Base-by-base conservation (phyloP, 2,113 vertebrate species). In the Antennarius striatus region DNA sequence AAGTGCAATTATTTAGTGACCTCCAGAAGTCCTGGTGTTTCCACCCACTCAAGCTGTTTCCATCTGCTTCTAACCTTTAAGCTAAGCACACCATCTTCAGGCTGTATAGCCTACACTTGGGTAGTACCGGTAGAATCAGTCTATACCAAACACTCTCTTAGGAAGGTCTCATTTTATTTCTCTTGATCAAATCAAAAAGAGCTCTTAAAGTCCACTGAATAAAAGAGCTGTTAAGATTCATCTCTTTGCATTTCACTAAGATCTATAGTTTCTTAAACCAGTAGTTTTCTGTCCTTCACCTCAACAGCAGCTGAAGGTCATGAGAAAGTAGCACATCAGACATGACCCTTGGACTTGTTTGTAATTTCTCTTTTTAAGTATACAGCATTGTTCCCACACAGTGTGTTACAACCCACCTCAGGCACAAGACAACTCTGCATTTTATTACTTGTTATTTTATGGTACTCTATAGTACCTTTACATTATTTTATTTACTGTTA, bases 251-350 rank as follows among this genome's bases (percentile, higher is more conserved):
- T 40, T 40, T 22, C 22, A 22, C 22, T 1, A 22, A 22, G 22
- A 22, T 40, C 39, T 40, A 6, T 40, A 6, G 10, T 40, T 40
- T 40, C 39, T 40, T 2, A 7, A 40, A 40, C 39, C 39, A 40
- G 10, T 6, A 40, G 10, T 40, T 40, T 7, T 40, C 39, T 40
- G 5, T 40, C 39, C 6, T 10, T 10, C 39, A 10, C 39, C 10
- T 48, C 3, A 6, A 40, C 36, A 75, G 14, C 30, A 75, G 32
- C 55, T 10, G 51, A 80, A 54, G 48, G 76, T 80, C 73, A 71
- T 40, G 12, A 63, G 59, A 77, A 81, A 79, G 58, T 81, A 65
- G 81, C 28, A 50, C 40, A 71, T 74, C 53, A 75, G 53, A 72
- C n/a, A 13, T 15, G 30, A 45, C 36, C 72, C 56, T 76, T 81